Conservation (phyloP, 1,140 invertebrate species). For the Drosophila eugracilis region DNA sequence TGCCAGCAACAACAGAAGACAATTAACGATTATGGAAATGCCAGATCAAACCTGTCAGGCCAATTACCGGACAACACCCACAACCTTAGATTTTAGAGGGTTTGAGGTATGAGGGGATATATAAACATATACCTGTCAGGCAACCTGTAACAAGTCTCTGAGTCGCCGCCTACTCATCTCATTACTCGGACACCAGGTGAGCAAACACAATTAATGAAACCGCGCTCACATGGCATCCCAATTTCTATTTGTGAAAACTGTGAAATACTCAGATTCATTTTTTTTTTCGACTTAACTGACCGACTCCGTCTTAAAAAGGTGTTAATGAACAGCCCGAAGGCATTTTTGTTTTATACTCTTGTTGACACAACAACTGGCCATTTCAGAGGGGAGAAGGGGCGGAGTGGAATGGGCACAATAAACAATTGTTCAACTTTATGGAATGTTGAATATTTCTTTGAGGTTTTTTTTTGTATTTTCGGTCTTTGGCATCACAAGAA, state of each 20-base stretch:
- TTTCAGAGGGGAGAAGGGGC: slow-evolving; percentile 13
- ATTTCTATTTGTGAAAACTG: slow-evolving; percentile 58
- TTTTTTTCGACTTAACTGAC: too few relatives aligned
- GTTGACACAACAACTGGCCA: slow-evolving; percentile 69
- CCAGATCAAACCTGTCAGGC: slow-evolving; percentile 55
- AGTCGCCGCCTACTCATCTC: slow-evolving; percentile 53
- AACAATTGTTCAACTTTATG: slow-evolving; percentile 69
- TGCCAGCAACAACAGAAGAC: slow-evolving; percentile 60
- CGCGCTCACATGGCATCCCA: slow-evolving; percentile 68
- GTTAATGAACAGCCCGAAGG: slow-evolving; percentile 77
- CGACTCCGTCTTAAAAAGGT: slow-evolving; percentile 73
- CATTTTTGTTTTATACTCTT: slow-evolving; percentile 71
- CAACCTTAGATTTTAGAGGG: slow-evolving; percentile 6
- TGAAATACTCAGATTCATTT: slow-evolving; percentile 52
- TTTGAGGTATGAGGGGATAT: neutral
- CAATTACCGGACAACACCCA: slow-evolving; percentile 66
- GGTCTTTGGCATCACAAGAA: slow-evolving; percentile 34
- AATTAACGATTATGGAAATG: slow-evolving; percentile 75
- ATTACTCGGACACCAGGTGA: slow-evolving; percentile 58
- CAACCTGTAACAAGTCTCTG: slow-evolving; percentile 67
- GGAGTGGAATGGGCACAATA: slow-evolving; percentile 47
- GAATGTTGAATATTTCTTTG: slow-evolving; percentile 51
- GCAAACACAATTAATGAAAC: slow-evolving; percentile 81
- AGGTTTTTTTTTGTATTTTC: neutral
- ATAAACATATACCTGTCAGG: slow-evolving; percentile 22